phyloP scores from a whole-genome alignment of 2,113 vertebrate genomes.

The Cinclus cinclus region DNA sequence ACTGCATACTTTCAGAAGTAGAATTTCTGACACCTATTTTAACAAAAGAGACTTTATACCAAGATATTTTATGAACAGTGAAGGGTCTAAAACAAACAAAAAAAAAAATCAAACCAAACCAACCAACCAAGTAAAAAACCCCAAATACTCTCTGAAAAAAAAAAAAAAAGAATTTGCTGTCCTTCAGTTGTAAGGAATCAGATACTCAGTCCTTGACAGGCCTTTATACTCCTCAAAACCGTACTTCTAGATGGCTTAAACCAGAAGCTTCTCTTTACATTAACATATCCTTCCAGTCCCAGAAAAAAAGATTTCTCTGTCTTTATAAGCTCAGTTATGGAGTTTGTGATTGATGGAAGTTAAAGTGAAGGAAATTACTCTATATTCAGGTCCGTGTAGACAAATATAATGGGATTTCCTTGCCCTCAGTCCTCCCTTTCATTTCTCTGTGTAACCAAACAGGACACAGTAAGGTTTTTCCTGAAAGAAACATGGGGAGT shows the following conservation, averaged over 20 bases:
- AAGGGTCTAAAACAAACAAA: background rate
- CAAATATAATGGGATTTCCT: background rate
- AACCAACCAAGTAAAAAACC: background rate
- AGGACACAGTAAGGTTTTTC: background rate
- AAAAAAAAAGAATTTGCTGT: background rate
- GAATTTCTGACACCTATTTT: background rate
- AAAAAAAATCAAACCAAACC: background rate
- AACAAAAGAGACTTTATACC: background rate
- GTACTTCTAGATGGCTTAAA: background rate
- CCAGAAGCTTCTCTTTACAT: background rate
- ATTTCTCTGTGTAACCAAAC: background rate
- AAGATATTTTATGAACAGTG: background rate
- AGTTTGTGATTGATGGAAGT: background rate
- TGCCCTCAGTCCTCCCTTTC: background rate
- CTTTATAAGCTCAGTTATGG: background rate
- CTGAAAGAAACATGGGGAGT: background rate
- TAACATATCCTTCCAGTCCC: background rate
- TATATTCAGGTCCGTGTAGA: background rate
- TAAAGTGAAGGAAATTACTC: background rate
- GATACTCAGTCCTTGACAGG: background rate
- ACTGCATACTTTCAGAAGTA: background rate
- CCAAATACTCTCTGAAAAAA: rapidly evolving
- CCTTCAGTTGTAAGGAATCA: background rate
- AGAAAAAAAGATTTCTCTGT: background rate
- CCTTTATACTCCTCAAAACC: background rate